These are phyloP conservation scores for Monopis laevigella DNA, from an alignment of 2,888 invertebrate species.

Conservation along the genomic window DNA sequence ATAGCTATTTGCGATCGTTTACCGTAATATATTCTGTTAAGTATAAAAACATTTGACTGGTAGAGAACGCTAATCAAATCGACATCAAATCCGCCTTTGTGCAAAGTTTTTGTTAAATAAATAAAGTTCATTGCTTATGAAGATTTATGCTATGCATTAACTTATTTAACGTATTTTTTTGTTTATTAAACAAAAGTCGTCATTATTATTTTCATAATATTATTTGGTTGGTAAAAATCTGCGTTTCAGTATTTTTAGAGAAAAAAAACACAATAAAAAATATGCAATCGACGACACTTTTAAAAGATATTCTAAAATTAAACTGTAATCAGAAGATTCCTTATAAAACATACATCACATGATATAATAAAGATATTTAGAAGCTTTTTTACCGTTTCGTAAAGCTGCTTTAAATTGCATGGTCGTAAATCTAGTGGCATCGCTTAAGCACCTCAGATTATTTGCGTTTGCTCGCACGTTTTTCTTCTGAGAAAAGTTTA, in stretches of 20 bases:
- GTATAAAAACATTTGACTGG: too few relatives aligned
- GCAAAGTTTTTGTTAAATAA: too few relatives aligned
- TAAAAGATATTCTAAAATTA: neutral
- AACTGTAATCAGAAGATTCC: neutral
- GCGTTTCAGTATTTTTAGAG: neutral
- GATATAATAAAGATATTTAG: slow-evolving; percentile 1
- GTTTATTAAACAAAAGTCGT: too few relatives aligned
- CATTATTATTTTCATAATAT: too few relatives aligned
- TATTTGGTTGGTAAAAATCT: too few relatives aligned
- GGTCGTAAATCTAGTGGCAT: slow-evolving; percentile 8
- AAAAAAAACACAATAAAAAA: neutral
- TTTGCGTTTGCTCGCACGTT: slow-evolving; percentile 9
- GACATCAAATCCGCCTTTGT: too few relatives aligned
- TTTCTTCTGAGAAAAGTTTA: slow-evolving; percentile 9
- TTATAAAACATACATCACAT: neutral
- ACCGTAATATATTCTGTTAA: neutral
- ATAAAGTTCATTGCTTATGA: too few relatives aligned
- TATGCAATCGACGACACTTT: neutral
- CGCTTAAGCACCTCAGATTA: slow-evolving; percentile 9
- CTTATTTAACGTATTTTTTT: too few relatives aligned
- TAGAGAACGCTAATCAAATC: too few relatives aligned
- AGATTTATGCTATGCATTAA: too few relatives aligned
- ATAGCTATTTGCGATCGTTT: neutral
- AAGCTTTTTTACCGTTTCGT: neutral
- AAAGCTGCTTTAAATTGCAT: slow-evolving; percentile 3